phyloP scores from a whole-genome alignment of 2,113 vertebrate genomes.

The Anser brachyrhynchus region DNA sequence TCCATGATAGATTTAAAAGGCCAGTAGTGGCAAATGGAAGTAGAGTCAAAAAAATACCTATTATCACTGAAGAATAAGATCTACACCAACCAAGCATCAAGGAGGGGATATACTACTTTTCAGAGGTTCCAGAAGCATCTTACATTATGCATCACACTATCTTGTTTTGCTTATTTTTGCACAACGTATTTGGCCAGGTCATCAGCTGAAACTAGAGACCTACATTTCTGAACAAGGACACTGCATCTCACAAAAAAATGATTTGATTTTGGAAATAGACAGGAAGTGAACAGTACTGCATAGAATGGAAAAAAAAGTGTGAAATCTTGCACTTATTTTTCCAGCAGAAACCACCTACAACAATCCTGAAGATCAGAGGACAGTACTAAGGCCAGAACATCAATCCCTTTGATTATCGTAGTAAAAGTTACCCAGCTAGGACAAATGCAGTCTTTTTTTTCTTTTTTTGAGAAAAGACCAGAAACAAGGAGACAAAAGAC shows the following conservation, averaged over 20 bases:
- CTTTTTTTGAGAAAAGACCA: neutral
- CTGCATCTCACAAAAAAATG: neutral
- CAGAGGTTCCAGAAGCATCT: neutral
- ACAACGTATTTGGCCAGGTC: too few species aligned
- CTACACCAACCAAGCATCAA: neutral
- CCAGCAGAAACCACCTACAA: neutral
- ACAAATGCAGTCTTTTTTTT: neutral
- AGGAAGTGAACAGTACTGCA: neutral
- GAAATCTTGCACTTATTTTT: neutral
- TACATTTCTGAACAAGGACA: neutral
- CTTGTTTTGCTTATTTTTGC: too few species aligned
- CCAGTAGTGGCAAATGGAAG: neutral
- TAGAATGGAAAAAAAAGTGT: accelerated
- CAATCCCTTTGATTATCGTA: neutral
- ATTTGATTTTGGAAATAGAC: neutral
- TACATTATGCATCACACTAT: accelerated
- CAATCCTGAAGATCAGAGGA: neutral
- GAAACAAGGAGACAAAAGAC: neutral
- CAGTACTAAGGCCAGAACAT: neutral
- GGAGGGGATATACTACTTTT: too few species aligned
- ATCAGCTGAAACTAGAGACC: neutral
- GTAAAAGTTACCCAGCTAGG: neutral
- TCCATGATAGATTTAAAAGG: neutral
- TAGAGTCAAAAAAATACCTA: neutral
- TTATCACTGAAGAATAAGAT: neutral